Conservation (phyloP, 2,797 vertebrate species). For the Pantherophis vulpinus region DNA sequence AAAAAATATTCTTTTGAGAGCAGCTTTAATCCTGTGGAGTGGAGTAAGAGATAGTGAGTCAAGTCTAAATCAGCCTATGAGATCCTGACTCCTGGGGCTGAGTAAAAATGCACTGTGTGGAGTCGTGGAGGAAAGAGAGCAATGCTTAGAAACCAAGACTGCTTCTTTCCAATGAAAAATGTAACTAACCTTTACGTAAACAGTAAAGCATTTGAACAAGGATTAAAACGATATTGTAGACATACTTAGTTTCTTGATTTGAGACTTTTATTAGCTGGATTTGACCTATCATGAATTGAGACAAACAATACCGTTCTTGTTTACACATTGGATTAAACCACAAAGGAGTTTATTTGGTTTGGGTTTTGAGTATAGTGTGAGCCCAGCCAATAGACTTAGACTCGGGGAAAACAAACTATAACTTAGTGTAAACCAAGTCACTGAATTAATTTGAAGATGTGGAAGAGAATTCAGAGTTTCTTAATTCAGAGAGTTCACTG, state of each 20-base stretch:
- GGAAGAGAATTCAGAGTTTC: neutral
- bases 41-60: neutral
- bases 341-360: neutral
- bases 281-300: neutral
- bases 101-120: neutral
- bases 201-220: neutral
- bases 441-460: neutral
- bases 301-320: neutral
- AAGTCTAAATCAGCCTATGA: neutral
- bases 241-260: neutral
- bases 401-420: neutral
- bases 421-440: neutral
- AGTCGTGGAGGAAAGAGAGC: neutral
- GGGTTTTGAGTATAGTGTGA: neutral
- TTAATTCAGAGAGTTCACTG: neutral
- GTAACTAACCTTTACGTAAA: neutral
- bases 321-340: neutral
- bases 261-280: neutral
- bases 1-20: too few relatives aligned
- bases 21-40: neutral
- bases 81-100: neutral
- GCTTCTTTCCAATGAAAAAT: neutral
- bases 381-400: neutral
- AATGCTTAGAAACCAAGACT: neutral
- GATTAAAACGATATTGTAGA: neutral